Percentiles rank a stretch among this genome's conserved stretches.
phyloP scores from a whole-genome alignment of 2,797 vertebrate species.

The Eospalax fontanierii region DNA sequence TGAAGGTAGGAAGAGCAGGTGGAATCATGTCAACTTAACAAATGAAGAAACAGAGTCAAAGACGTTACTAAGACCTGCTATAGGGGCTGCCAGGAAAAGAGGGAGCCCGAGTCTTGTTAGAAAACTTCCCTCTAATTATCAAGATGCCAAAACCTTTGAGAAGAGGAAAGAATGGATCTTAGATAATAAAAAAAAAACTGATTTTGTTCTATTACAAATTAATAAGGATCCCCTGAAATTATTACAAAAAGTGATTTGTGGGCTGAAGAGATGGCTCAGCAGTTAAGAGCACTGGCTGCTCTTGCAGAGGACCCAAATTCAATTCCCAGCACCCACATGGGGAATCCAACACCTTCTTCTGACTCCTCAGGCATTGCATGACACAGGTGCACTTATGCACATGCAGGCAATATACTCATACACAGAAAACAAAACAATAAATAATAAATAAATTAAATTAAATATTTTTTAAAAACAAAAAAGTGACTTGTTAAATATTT shows the following conservation, averaged over 20 bases:
- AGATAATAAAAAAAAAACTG: constrained; percentile 55
- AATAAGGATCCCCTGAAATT: constrained; percentile 61
- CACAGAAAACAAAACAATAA: no score
- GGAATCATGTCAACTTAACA: background rate
- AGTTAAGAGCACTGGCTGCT: no score
- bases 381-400: no score
- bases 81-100: background rate
- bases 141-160: constrained; percentile 47
- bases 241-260: constrained; percentile 16
- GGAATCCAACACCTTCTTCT: no score
- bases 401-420: no score
- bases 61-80: background rate
- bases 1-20: background rate
- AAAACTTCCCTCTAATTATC: background rate
- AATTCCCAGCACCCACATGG: no score
- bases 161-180: constrained; percentile 41
- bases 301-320: no score
- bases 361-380: no score
- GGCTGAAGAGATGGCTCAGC: no score
- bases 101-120: background rate
- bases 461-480: no score
- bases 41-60: constrained; percentile 42
- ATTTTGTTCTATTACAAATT: background rate
- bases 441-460: no score
- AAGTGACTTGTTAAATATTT: constrained; percentile 38